Evolutionary conservation across 2,888 invertebrate genomes (phyloP), one percentile per base, ranked within the genome.

Genomic region (Hirtodrosophila duncani): DNA sequence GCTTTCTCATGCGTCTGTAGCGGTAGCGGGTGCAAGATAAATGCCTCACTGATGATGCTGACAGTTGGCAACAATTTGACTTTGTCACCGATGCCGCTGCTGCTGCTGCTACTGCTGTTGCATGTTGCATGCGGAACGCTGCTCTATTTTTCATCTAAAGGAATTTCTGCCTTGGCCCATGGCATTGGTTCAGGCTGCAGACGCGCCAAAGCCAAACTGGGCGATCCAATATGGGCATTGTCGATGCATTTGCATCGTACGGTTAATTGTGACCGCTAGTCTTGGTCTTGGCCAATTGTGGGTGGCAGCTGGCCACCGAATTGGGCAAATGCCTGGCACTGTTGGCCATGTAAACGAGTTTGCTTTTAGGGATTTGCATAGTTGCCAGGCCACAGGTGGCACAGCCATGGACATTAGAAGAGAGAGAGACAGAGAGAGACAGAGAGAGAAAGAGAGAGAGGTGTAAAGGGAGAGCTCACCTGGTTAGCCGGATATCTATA

Each of bases 31-130:
- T 79, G 72, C 49, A 80, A 80, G 81, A 77, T 78, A 77, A 77
- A 77, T 80, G 81, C 74, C 13, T 45, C 75, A 48, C 75, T 77
- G 75, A 77, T 77, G 75, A 77, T 78, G 81, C 81, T 80, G 75
- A 77, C 75, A 77, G 63, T 51, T 58, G 49, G 55, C 64, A 55
- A 34, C 33, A 65, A 70, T 70, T 70, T 70, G 65, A 65, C 63
- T 68, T 70, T 70, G 72, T 51, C 62, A 75, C 48, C 51, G 52
- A 20, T 9, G 2, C 24, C 31, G 55, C 49, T 33, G 21, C 14
- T 59, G 71, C 45, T 70, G 78, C 66, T 63, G 38, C 23, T 11
- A 36, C 23, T 37, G 24, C 27, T 37, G 31, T 24, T 30, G 43
- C 33, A 44, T 26, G 38, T 7, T 31, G 31, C 21, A 14, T 26